Evolutionary conservation across 2,113 vertebrate species (phyloP).

Genomic region (Rhea pennata): DNA sequence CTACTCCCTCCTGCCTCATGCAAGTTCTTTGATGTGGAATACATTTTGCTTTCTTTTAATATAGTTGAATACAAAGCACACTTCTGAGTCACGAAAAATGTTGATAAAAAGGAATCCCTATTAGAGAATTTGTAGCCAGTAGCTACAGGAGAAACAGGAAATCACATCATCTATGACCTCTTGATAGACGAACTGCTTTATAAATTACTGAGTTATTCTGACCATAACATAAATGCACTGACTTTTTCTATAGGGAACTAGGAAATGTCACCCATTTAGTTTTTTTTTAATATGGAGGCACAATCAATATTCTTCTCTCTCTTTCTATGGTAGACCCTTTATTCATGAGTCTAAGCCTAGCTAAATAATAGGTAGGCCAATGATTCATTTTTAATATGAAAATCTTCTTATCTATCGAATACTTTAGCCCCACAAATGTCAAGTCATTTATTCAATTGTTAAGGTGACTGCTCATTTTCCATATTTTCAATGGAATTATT

Average conservation of each 20-base stretch:
- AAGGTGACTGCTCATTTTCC: slow-evolving; percentile 78
- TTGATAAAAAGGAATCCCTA: slow-evolving; percentile 1
- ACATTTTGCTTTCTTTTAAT: slow-evolving; percentile 3
- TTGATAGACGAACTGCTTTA: slow-evolving; percentile 16
- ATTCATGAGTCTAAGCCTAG: slow-evolving; percentile 70
- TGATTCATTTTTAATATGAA: slow-evolving; percentile 83
- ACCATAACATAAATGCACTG: slow-evolving; percentile 18
- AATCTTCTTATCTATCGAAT: slow-evolving; percentile 81
- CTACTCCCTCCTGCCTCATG: neutral
- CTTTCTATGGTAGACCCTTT: slow-evolving; percentile 26
- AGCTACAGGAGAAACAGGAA: slow-evolving; percentile 10
- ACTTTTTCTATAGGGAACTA: slow-evolving; percentile 29
- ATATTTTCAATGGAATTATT: slow-evolving; percentile 81
- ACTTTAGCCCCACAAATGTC: slow-evolving; percentile 82
- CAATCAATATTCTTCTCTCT: neutral
- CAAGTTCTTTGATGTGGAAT: slow-evolving; percentile 4
- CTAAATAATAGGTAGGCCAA: slow-evolving; percentile 76
- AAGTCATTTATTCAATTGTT: slow-evolving; percentile 84
- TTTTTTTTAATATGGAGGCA: neutral
- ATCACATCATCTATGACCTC: slow-evolving; percentile 9
- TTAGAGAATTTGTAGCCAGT: neutral
- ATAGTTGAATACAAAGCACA: neutral
- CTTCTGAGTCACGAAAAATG: neutral
- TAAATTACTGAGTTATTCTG: slow-evolving; percentile 46
- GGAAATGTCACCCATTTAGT: slow-evolving; percentile 37